Base-by-base conservation (phyloP, 1,140 invertebrate genomes). In the Brachionus angularis region DNA sequence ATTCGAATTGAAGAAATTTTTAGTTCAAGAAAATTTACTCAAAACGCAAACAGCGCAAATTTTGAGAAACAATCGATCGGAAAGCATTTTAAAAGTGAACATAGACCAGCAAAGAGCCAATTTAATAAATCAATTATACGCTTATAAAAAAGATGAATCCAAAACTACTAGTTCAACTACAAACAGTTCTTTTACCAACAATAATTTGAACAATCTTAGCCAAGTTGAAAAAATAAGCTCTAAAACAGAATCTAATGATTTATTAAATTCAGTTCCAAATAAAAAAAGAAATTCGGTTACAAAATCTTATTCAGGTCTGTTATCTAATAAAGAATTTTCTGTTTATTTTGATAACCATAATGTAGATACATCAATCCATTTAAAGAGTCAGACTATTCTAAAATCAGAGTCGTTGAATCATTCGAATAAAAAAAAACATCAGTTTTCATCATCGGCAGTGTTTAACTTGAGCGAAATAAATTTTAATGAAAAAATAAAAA, bases 41-140 rank as follows among this genome's bases (percentile, higher is more conserved):
- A 58, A 67, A 47, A 47, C 62, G 27, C 62, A 67, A 16, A 67
- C 42, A 36, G 62, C 47, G 33, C 62, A 46, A 36, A 67, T 46
- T 50, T 47, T 58, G 47, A 10, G 62, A 31, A 34, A 27, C 42
- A 67, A 67, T 67, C 47, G 2, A 29, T 67, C 62, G 12, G 62
- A 67, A 27, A 67, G 62, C 33, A 31, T 50, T 46, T 50, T 67
- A 14, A 18, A 67, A 25, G 2, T 50, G 25, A 67, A 67, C 39
- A 16, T 10, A 10, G 39, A 42, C 29, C 33, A 67, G 12, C 36
- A 27, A 16, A 31, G 42, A 50, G 23, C 42, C 5, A 58, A 58
- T 27, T 27, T 31, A 7, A 27, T 55, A 16, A 55, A 34, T 18
- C 33, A 58, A 58, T 39, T 58, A 18, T 42, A 58, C 23, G 62